Percentiles rank a stretch among this genome's conserved stretches.
Conservation (phyloP, 2,888 invertebrate species). For the Cantharis rustica region DNA sequence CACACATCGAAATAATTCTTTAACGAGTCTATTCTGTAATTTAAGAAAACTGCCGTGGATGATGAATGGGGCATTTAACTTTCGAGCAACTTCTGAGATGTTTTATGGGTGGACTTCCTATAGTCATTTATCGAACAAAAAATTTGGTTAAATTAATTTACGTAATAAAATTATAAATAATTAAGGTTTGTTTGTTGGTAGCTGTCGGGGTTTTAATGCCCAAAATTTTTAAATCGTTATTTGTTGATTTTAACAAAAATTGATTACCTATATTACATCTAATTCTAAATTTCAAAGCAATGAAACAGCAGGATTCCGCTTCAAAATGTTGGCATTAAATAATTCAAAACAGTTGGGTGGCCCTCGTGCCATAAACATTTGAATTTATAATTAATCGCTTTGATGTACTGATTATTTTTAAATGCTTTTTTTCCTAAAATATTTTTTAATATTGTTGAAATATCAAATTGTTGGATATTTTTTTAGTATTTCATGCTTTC, state of each 20-base stretch:
- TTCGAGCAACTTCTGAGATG: background rate
- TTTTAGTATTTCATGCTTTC: background rate
- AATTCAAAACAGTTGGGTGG: conserved; percentile 17
- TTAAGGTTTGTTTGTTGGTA: background rate
- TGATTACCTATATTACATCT: conserved; percentile 4
- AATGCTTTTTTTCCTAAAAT: background rate
- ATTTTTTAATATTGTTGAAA: conserved; percentile 1
- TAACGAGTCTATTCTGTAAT: background rate
- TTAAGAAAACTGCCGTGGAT: background rate
- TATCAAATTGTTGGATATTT: background rate
- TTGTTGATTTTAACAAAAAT: conserved; percentile 11
- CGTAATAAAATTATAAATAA: background rate
- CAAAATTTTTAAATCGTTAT: background rate
- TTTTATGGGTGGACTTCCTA: background rate
- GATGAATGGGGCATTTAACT: background rate
- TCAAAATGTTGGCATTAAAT: conserved; percentile 18
- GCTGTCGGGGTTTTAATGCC: background rate
- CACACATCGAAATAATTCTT: background rate
- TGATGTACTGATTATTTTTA: conserved; percentile 25
- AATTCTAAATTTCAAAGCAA: conserved; percentile 7
- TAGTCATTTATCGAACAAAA: background rate
- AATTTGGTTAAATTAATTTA: background rate
- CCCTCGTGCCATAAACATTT: conserved; percentile 10
- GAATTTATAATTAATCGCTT: conserved; percentile 26
- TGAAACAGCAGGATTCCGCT: conserved; percentile 19